Conservation (phyloP, 2,888 invertebrate genomes). For the Tetranychus truncatus region DNA sequence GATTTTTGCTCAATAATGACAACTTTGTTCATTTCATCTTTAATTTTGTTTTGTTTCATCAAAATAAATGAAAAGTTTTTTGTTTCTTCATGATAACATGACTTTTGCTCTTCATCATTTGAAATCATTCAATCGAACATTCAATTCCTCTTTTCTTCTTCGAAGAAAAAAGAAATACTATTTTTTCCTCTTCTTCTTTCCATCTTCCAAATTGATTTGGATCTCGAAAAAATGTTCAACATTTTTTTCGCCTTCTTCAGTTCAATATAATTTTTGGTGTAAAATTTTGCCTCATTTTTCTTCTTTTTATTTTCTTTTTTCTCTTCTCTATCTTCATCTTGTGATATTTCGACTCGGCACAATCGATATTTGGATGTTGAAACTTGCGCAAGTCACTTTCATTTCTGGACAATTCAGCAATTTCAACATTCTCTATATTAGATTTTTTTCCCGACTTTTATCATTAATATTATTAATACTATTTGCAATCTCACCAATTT, state of each 20-base stretch:
- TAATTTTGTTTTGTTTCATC: no score
- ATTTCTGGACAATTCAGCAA: conserved; percentile 1
- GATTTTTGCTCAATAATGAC: no score
- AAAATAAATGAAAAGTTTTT: no score
- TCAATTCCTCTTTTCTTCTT: background rate
- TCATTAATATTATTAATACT: background rate
- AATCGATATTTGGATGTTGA: background rate
- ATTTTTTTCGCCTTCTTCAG: no score
- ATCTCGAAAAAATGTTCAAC: background rate
- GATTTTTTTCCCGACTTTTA: background rate
- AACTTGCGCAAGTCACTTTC: background rate
- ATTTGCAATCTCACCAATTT: background rate
- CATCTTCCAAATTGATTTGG: background rate
- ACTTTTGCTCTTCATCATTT: background rate
- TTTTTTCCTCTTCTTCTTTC: background rate
- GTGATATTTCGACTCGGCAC: background rate
- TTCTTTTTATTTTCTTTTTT: background rate
- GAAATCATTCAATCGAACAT: background rate
- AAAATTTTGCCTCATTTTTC: background rate
- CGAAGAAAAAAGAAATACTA: background rate
- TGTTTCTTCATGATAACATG: background rate
- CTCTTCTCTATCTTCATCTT: background rate
- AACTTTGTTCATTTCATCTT: no score
- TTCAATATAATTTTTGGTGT: background rate
- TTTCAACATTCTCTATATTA: background rate